Conservation (phyloP, 2,888 invertebrate genomes). For the Oxytorus armatus region DNA sequence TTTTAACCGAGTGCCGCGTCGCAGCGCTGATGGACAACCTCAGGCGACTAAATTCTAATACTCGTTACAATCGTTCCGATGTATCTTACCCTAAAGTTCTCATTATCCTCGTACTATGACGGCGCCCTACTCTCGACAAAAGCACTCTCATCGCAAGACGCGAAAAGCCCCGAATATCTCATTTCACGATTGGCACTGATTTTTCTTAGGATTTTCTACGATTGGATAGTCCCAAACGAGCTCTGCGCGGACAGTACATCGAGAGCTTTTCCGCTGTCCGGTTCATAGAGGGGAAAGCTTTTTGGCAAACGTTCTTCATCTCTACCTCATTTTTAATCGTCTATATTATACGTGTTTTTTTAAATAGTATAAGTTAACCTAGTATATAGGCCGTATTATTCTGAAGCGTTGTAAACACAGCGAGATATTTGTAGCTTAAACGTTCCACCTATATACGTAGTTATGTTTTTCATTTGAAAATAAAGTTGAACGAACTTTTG, state of each 20-base stretch:
- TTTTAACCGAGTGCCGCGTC: too few relatives aligned
- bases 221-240: constrained; percentile 44
- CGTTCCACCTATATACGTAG: too few relatives aligned
- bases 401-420: too few relatives aligned
- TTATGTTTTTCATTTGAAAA: too few relatives aligned
- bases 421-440: too few relatives aligned
- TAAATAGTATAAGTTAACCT: too few relatives aligned
- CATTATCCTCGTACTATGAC: too few relatives aligned
- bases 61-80: constrained; percentile 1
- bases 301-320: constrained; percentile 11
- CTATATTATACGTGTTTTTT: not conserved
- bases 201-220: constrained; percentile 48
- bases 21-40: too few relatives aligned
- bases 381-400: too few relatives aligned
- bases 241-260: constrained; percentile 32
- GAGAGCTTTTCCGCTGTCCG: constrained; percentile 36
- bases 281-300: constrained; percentile 4
- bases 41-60: too few relatives aligned
- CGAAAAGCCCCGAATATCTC: constrained; percentile 39
- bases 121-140: not conserved
- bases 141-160: constrained; percentile 10
- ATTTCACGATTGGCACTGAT: constrained; percentile 52
- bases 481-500: too few relatives aligned
- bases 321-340: not conserved
- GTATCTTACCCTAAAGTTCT: not conserved